Percentiles rank a stretch among this genome's conserved stretches.
phyloP scores from a whole-genome alignment of 30 jellyfish, hydroid and myxozoan species.

The Pelagia noctiluca region DNA sequence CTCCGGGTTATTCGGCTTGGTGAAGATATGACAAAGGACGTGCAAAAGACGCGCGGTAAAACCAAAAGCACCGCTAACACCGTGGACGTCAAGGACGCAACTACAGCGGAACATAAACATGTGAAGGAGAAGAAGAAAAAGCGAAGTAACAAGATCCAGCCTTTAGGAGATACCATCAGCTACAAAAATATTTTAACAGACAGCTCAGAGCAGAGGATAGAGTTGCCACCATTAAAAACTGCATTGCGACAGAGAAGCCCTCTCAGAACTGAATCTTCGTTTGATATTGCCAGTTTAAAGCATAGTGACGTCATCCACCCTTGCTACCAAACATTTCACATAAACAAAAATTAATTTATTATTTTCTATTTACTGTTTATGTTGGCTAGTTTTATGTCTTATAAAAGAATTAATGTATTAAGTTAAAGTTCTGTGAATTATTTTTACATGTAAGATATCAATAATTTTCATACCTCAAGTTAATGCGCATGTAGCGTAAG shows the following conservation, averaged over 20 bases:
- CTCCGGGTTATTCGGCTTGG: conserved; percentile 77
- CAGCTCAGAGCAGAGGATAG: background rate
- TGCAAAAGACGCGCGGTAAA: conserved; percentile 3
- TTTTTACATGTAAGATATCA: no score
- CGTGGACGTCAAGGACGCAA: no score
- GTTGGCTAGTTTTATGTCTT: no score
- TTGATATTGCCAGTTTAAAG: background rate
- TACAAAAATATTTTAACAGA: background rate
- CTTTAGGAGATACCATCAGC: background rate
- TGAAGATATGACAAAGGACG: conserved; percentile 44
- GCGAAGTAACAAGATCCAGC: conserved; percentile 8
- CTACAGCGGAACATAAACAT: no score
- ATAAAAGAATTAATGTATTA: no score
- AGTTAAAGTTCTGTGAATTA: no score
- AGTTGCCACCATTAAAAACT: conserved; percentile 57
- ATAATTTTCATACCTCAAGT: no score
- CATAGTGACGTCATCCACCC: background rate
- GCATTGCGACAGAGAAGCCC: conserved; percentile 62
- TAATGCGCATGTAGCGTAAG: no score
- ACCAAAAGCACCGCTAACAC: background rate
- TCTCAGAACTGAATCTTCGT: conserved; percentile 3
- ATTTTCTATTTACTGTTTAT: no score
- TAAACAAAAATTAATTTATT: no score
- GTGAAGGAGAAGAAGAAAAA: background rate
- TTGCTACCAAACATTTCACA: background rate